Evolutionary conservation across 2,888 invertebrate genomes (phyloP), one percentile per base, ranked within the genome.

Genomic region (Erebia aethiops): DNA sequence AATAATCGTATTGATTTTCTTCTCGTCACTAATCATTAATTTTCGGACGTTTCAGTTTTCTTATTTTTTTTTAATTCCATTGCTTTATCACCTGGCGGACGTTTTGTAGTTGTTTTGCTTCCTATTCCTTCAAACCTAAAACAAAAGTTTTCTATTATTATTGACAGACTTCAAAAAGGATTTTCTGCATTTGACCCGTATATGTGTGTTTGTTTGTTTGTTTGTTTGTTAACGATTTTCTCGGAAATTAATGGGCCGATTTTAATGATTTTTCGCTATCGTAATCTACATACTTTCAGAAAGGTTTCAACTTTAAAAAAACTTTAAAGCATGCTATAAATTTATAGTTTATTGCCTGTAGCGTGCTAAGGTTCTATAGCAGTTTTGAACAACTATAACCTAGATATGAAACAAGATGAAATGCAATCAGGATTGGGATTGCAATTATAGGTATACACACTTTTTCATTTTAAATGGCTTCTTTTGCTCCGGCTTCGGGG

Each of bases 381-480:
- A n/a, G n/a, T n/a, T n/a, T n/a, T n/a, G n/a, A n/a, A n/a, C n/a
- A n/a, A n/a, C n/a, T n/a, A n/a, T n/a, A n/a, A n/a, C n/a, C n/a
- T n/a, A n/a, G n/a, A 26, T 11, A n/a, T 35, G 43, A 14, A 60
- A 16, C 7, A 18, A 57, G 5, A 57, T 21, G 11, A 4, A 56
- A 11, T 35, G 35, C 13, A 58, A 26, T 58, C 26, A n/a, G 13
- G 1, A 26, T 26, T 26, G 1, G 35, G 35, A 35, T 35, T 35
- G 35, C 35, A 35, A 35, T 26, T 18, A 35, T 26, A 26, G 11
- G 14, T 14, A 8, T 52, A 26, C 81, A 74, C 82, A 93, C 93
- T 90, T 92, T 78, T 93, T 93, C 81, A 93, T 90, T 83, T 85
- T 91, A 73, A 93, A 93, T 3, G 87, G 87, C 76, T 92, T 90